Evolutionary conservation across 2,888 invertebrate genomes (phyloP).

Genomic region (Volucella zonaria): DNA sequence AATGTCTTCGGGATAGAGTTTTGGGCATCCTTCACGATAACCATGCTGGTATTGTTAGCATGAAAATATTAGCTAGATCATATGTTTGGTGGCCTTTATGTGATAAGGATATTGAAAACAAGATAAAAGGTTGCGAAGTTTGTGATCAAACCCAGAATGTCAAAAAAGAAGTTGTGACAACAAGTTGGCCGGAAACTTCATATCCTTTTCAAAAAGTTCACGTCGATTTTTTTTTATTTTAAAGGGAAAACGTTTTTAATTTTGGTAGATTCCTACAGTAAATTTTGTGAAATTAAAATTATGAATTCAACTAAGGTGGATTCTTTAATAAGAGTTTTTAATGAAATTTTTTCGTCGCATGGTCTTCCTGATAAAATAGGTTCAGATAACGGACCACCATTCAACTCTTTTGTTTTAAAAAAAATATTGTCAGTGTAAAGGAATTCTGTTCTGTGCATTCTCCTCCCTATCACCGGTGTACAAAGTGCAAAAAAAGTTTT

Average conservation of each 20-base stretch:
- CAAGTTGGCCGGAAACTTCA: neutral
- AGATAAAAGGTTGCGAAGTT: no score
- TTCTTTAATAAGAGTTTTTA: conserved; percentile 52
- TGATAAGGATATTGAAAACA: no score
- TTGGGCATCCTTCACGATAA: no score
- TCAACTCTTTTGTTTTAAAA: conserved; percentile 42
- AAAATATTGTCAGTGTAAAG: conserved; percentile 57
- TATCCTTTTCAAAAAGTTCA: neutral
- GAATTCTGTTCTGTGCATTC: conserved; percentile 44
- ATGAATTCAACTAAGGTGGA: conserved; percentile 63
- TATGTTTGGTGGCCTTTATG: no score
- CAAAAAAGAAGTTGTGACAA: no score
- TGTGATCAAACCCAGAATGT: no score
- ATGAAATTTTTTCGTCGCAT: conserved; percentile 72
- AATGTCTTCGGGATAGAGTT: no score
- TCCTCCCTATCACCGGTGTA: conserved; percentile 8
- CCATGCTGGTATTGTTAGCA: no score
- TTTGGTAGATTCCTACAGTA: conserved; percentile 78
- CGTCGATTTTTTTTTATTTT: conserved; percentile 55
- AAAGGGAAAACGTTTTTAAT: conserved; percentile 41
- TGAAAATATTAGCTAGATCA: no score
- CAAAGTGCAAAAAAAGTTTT: no score
- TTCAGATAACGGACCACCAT: conserved; percentile 75
- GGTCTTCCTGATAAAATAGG: conserved; percentile 72
- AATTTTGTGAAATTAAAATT: conserved; percentile 79